Conservation (phyloP, 1,140 invertebrate genomes). For the Lasioglossum albipes region DNA sequence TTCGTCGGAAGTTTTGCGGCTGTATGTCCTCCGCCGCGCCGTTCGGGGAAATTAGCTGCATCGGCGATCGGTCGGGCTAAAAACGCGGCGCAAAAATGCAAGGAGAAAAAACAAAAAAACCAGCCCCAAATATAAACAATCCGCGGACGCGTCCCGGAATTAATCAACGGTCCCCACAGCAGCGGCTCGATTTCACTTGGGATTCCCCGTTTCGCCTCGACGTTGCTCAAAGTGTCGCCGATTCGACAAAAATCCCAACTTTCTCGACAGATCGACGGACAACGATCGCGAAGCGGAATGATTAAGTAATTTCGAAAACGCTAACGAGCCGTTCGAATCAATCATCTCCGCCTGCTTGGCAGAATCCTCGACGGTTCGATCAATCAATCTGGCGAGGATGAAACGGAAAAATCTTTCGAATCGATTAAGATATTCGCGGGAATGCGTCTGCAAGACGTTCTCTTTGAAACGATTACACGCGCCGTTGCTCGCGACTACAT, state of each 20-base stretch:
- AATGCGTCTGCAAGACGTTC: background rate
- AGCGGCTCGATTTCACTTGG: background rate
- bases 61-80: background rate
- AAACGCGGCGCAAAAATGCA: background rate
- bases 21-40: background rate
- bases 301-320: background rate
- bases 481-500: background rate
- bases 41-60: constrained; percentile 31
- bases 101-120: background rate
- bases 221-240: background rate
- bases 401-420: background rate
- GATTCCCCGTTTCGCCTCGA: background rate
- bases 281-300: background rate
- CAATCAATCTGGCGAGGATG: background rate
- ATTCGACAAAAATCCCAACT: background rate
- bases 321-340: background rate
- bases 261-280: background rate
- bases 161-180: background rate
- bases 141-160: background rate
- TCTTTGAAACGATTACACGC: background rate
- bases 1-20: constrained; percentile 23
- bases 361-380: background rate
- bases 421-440: background rate
- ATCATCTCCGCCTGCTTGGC: background rate
- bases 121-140: background rate